Evolutionary conservation across 2,113 vertebrate species (phyloP), one percentile per base, ranked within the genome.

Genomic region (Genyomyrus donnyi): DNA sequence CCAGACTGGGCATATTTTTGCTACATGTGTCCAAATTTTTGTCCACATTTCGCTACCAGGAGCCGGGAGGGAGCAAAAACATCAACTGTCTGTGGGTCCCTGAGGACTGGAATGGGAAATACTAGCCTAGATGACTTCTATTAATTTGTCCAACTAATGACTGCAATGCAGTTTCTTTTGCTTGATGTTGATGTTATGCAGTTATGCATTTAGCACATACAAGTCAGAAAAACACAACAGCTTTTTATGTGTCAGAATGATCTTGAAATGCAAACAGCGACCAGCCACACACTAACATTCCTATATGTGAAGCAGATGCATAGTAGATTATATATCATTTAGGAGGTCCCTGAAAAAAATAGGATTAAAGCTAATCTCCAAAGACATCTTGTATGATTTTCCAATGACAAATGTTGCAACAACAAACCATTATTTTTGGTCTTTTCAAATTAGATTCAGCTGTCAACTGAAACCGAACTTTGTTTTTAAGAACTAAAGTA

Each of bases 371-470:
- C 3, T 70, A 70, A 70, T 70, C n/a, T 70, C 62, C 3, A 5
- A 70, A 70, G 62, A 70, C 62, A 70, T 70, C 62, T 70, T 27
- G 9, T 31, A 31, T 70, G 10, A 70, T 70, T 70, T 70, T 31
- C n/a, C n/a, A 5, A 70, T 70, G 62, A 70, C 27, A 70, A 70
- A 70, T 70, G 62, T 70, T 70, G 62, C 27, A 70, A 31, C n/a
- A 70, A 70, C 62, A 70, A 70, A 70, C 62, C n/a, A 70, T 70
- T 70, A 70, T 70, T 70, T 70, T 70, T 70, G n/a, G 62, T 70
- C 62, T 70, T 70, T 70, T 70, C 62, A 70, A 31, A 70, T 70
- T 70, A 27, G 56, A 62, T 24, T 62, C 24, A n/a, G 27, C 62
- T 70, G 62, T 70, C 62, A 13, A 4, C n/a, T 0, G n/a, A 70